Evolutionary conservation across 2,888 invertebrate genomes (phyloP).

Genomic region (Sarcophaga carnaria): DNA sequence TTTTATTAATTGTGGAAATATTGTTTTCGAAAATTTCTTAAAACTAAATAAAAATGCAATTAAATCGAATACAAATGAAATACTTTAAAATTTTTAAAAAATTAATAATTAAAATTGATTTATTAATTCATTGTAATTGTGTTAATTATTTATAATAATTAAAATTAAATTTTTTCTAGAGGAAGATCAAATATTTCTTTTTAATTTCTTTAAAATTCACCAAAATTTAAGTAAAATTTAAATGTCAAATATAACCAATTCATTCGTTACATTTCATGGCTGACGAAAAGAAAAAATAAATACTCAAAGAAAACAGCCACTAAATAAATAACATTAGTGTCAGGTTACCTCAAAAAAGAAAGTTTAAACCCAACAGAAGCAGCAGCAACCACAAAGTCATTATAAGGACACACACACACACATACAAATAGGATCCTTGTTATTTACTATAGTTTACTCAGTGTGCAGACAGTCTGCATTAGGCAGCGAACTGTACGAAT

Average conservation of each 20-base stretch:
- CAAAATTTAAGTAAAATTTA: slow-evolving; percentile 25
- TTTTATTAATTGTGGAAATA: slow-evolving; percentile 7
- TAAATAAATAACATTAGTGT: slow-evolving; percentile 66
- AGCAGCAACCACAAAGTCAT: slow-evolving; percentile 45
- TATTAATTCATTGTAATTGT: no score
- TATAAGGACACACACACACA: slow-evolving; percentile 53
- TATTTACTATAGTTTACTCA: background rate
- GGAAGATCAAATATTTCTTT: background rate
- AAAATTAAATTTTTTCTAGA: no score
- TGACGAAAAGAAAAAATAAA: slow-evolving; percentile 39
- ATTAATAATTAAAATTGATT: no score
- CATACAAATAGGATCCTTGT: slow-evolving; percentile 28
- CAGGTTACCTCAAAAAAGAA: slow-evolving; percentile 55
- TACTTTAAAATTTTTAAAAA: no score
- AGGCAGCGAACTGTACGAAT: background rate
- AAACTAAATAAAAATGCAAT: background rate
- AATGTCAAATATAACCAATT: slow-evolving; percentile 59
- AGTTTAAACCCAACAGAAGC: slow-evolving; percentile 27
- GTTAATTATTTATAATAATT: no score
- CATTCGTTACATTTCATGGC: background rate
- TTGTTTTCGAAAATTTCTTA: background rate
- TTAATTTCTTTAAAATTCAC: slow-evolving; percentile 17
- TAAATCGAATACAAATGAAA: no score
- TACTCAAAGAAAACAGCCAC: slow-evolving; percentile 42
- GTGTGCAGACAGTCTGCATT: slow-evolving; percentile 12